Base-by-base conservation (phyloP, 2,797 vertebrate genomes). In the Sorex maritimensis region DNA sequence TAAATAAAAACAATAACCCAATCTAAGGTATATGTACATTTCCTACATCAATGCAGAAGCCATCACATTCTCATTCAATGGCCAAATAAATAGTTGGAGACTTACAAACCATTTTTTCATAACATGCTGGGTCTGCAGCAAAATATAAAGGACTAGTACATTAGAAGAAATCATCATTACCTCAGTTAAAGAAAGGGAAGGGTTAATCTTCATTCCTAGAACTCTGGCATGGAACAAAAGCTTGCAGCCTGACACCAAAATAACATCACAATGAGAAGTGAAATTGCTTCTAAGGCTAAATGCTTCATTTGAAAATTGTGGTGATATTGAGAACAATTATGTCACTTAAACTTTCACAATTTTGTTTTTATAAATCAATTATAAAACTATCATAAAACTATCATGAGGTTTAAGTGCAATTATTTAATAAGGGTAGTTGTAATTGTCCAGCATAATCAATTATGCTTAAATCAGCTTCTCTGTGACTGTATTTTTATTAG, bases 381-480 rank as follows among this genome's bases (percentile, higher is more conserved):
- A 95, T 95, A 85, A 94, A 93, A 81, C 92, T 81, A 44, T 94
- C 96, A 93, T 95, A 85, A 94, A 93, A 81, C 92, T 81, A 44
- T 94, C 96, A 93, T 95, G 91, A 89, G 96, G 83, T 95, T 92
- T 95, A 94, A 95, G 95, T 96, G 93, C 95, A 98, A 96, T 97
- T 58, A 94, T 96, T 95, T 97, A 97, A 97, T 97, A 97, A 96
- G 73, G 92, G 75, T 74, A 90, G 97, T 97, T 97, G 97, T 96
- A 97, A 97, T 97, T 97, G 95, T 96, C 95, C 95, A 96, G 93
- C 92, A 95, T 95, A 97, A 97, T 98, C 96, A 95, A 94, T 97
- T 97, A 96, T 1, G 14, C 94, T 94, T 97, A 88, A 90, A 81
- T 97, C 97, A 93, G 81, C 49, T 72, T 97, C 93, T 93, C 83